Percentiles rank a stretch among this genome's conserved stretches.
phyloP scores from a whole-genome alignment of 2,797 vertebrate species.

The Nyctalus aviator region DNA sequence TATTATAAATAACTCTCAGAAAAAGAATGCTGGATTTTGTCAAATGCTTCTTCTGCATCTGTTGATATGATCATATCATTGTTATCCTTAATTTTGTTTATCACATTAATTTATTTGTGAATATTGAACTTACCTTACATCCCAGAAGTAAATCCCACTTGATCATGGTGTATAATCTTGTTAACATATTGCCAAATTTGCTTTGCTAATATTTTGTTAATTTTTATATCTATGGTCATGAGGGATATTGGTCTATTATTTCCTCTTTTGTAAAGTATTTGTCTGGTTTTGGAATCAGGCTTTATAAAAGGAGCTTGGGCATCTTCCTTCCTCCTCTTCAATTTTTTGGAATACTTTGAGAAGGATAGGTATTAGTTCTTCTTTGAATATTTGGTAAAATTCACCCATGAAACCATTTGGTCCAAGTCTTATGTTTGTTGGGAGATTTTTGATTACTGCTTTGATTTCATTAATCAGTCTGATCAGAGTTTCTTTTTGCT shows the following conservation, averaged over 20 bases:
- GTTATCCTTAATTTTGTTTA: background rate
- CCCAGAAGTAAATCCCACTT: background rate
- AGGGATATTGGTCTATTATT: background rate
- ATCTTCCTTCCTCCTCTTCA: background rate
- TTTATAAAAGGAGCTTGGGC: background rate
- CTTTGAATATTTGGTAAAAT: background rate
- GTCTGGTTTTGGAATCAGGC: background rate
- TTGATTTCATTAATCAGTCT: background rate
- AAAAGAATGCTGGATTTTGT: background rate
- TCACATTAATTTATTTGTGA: background rate
- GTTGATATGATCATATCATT: background rate
- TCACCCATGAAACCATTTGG: background rate
- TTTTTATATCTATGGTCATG: background rate
- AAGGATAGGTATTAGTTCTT: background rate
- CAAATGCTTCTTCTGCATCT: background rate
- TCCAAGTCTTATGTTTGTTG: background rate
- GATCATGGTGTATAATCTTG: background rate
- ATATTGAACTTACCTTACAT: background rate
- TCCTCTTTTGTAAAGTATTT: background rate
- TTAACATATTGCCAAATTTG: background rate
- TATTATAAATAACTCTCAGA: background rate
- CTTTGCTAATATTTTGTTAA: background rate
- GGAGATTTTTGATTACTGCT: background rate
- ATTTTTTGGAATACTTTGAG: background rate
- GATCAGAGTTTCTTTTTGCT: background rate